Conservation (phyloP, 2,797 vertebrate species). For the Protosalanx chinensis region DNA sequence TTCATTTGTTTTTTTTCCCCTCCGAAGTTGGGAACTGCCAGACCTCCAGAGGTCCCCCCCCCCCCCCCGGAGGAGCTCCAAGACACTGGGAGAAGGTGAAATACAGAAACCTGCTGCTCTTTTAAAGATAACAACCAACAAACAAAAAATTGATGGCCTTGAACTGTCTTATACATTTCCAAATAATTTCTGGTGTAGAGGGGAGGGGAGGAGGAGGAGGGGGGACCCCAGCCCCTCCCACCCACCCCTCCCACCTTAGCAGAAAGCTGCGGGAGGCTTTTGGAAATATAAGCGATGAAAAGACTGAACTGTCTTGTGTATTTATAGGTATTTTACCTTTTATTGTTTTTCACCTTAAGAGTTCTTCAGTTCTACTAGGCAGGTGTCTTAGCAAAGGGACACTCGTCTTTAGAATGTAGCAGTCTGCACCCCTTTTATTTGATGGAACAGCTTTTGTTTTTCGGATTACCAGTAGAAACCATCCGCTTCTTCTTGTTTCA, state of each 20-base stretch:
- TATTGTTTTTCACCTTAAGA: conserved; percentile 68
- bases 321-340: conserved; percentile 76
- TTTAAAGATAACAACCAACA: conserved; percentile 78
- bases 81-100: conserved; percentile 70
- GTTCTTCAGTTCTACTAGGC: conserved; percentile 71
- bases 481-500: conserved; percentile 73
- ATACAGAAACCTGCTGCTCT: conserved; percentile 83
- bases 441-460: conserved; percentile 66
- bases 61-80: conserved; percentile 71
- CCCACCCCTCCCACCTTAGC: conserved; percentile 51
- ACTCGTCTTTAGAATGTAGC: conserved; percentile 89
- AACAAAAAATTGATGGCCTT: conserved; percentile 78
- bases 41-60: conserved; percentile 69
- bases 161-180: conserved; percentile 83
- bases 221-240: conserved; percentile 45
- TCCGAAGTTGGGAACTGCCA: conserved; percentile 63
- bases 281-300: conserved; percentile 75
- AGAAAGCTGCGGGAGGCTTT: conserved; percentile 66
- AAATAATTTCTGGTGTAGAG: conserved; percentile 66
- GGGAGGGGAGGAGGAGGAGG: conserved; percentile 54
- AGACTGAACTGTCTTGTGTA: conserved; percentile 81
- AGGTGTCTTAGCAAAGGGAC: conserved; percentile 76
- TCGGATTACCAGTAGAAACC: conserved; percentile 87
- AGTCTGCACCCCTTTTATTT: conserved; percentile 78
- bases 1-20: conserved; percentile 45